Evolutionary conservation across 2,888 invertebrate species (phyloP).

Genomic region (Silvanus unidentatus): DNA sequence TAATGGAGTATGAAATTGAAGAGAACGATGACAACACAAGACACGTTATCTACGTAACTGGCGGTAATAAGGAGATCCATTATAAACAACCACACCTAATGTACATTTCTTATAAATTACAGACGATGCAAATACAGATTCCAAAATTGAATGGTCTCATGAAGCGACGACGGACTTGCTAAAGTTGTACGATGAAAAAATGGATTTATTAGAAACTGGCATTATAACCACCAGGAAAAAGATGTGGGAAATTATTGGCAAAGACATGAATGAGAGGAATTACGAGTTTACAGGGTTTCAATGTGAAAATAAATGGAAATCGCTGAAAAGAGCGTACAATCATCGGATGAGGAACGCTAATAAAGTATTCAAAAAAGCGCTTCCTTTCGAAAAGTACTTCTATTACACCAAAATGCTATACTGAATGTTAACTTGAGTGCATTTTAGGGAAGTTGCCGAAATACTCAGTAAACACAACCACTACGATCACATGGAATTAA

Average conservation of each 20-base stretch:
- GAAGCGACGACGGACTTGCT: slow-evolving; percentile 20
- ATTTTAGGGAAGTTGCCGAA: too few species aligned
- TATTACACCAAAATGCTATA: too few species aligned
- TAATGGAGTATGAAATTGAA: too few species aligned
- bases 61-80: too few species aligned
- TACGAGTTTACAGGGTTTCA: slow-evolving; percentile 11
- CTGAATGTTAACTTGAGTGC: too few species aligned
- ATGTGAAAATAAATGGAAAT: slow-evolving; percentile 18
- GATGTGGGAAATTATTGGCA: slow-evolving; percentile 21
- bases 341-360: too few species aligned
- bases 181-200: slow-evolving; percentile 22
- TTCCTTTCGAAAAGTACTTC: slow-evolving; percentile 21
- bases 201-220: slow-evolving; percentile 20
- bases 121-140: slow-evolving; percentile 9
- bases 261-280: slow-evolving; percentile 17
- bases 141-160: slow-evolving; percentile 17
- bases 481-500: too few species aligned
- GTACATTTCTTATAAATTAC: neutral
- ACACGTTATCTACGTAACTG: too few species aligned
- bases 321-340: slow-evolving; percentile 16
- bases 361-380: slow-evolving; percentile 10
- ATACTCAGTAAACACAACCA: too few species aligned
- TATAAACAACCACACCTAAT: too few species aligned
- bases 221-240: slow-evolving; percentile 21
- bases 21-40: too few species aligned